Evolutionary conservation across 2,113 vertebrate genomes (phyloP), one percentile per base, ranked within the genome.

Genomic region (Ammodytes dubius): DNA sequence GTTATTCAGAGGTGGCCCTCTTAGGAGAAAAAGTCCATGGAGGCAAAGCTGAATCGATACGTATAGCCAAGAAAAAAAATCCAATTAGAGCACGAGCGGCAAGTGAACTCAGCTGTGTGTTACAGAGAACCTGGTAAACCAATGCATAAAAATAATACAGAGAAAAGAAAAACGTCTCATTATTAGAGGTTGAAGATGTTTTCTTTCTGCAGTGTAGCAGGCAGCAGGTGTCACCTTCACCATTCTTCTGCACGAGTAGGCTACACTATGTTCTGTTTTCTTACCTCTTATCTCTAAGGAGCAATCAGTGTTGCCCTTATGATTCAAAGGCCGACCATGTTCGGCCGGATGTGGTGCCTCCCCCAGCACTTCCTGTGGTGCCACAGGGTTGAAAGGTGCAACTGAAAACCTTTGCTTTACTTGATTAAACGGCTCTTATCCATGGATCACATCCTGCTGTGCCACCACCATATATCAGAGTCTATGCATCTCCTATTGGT

Each of bases 291-390:
- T 84, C 64, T 77, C 58, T 11, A 0, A 49, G 58, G 69, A 80
- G 14, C 58, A 72, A 65, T 84, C 58, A 47, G 47, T 11, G n/a
- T 3, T n/a, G 60, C 61, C 77, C 50, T 57, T 54, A 12, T 68
- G 63, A 19, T 69, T 59, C 35, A 57, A 65, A 10, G n/a, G n/a
- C 5, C 7, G 70, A 71, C 19, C 6, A 8, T 78, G 76, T 88
- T 84, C 75, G 57, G 70, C 86, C 82, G 91, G 93, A 93, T 82
- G 83, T 71, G 88, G 87, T 77, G 40, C 68, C 88, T 77, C 82
- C 87, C 68, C 60, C 2, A 27, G 4, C 14, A 54, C 84, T 93
- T 93, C 90, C 89, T 89, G 85, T 39, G 57, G 70, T 39, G 73
- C 40, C 43, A 13, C 72, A 82, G 68, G 81, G 73, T 64, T 40